Conservation (phyloP, 2,113 vertebrate genomes). For the Mirza zaza region DNA sequence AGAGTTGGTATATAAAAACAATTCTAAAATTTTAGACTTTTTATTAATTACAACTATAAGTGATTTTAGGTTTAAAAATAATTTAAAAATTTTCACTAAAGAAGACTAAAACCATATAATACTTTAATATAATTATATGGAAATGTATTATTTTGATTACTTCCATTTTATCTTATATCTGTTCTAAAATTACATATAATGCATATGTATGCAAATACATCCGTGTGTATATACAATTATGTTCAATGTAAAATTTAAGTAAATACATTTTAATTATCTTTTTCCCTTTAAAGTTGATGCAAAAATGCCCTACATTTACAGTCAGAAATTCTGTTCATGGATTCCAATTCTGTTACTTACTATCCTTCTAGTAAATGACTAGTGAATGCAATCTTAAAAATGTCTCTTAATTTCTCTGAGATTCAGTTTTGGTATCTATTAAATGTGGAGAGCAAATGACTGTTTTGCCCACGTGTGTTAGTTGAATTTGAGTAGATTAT, state of each 20-base stretch:
- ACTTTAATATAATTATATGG: constrained; percentile 54
- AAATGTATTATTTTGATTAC: neutral
- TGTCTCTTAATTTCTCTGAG: neutral
- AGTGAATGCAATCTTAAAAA: neutral
- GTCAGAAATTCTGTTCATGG: neutral
- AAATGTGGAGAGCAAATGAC: neutral
- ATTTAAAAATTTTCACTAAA: constrained; percentile 53
- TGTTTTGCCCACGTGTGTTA: neutral
- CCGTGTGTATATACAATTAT: neutral
- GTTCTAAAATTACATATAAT: neutral
- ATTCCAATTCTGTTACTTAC: neutral
- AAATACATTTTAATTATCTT: neutral
- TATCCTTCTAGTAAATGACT: neutral
- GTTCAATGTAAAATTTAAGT: constrained; percentile 6
- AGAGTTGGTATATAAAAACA: constrained; percentile 47
- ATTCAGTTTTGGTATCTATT: neutral
- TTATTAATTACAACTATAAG: constrained; percentile 56
- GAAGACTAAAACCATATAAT: neutral
- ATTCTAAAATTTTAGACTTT: constrained; percentile 55
- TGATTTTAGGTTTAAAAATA: constrained; percentile 49
- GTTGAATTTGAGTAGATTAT: neutral
- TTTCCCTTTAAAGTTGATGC: neutral
- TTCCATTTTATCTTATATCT: neutral
- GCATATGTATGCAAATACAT: neutral
- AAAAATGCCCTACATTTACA: neutral